Evolutionary conservation across 2,888 invertebrate genomes (phyloP).

Genomic region (Aleiodes alternator): DNA sequence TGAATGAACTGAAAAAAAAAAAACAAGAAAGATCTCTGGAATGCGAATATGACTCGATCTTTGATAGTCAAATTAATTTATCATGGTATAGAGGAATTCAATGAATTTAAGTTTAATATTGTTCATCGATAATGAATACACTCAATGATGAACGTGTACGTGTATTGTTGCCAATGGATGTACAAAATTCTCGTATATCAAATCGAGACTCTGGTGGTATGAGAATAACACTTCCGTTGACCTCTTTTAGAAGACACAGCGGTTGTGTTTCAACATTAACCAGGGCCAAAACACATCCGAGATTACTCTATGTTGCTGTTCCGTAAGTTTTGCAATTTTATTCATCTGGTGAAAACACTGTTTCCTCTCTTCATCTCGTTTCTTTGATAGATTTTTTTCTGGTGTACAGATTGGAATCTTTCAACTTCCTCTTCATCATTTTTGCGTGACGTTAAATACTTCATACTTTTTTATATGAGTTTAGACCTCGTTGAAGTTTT

Average conservation of each 20-base stretch:
- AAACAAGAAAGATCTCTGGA: too few species aligned
- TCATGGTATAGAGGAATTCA: neutral
- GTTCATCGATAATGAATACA: constrained; percentile 28
- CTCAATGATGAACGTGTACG: constrained; percentile 65
- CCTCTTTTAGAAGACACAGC: constrained; percentile 70
- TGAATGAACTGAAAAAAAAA: too few species aligned
- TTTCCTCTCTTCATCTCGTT: neutral
- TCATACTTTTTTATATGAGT: neutral
- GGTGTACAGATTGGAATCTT: neutral
- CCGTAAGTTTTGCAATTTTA: constrained; percentile 65
- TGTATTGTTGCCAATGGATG: constrained; percentile 64
- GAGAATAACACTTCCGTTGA: constrained; percentile 67
- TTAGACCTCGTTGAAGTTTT: too few species aligned
- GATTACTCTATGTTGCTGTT: constrained; percentile 67
- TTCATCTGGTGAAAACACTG: too few species aligned
- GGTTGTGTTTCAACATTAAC: constrained; percentile 70
- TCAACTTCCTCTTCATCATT: too few species aligned
- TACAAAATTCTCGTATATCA: constrained; percentile 64
- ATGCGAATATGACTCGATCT: too few species aligned
- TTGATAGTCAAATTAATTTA: neutral
- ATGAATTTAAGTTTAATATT: neutral
- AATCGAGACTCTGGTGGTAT: constrained; percentile 70
- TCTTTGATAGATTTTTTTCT: constrained; percentile 88
- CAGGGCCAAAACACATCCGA: constrained; percentile 66
- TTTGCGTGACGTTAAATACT: neutral